Evolutionary conservation across 2,888 invertebrate species (phyloP).

Genomic region (Cephus spinipes): DNA sequence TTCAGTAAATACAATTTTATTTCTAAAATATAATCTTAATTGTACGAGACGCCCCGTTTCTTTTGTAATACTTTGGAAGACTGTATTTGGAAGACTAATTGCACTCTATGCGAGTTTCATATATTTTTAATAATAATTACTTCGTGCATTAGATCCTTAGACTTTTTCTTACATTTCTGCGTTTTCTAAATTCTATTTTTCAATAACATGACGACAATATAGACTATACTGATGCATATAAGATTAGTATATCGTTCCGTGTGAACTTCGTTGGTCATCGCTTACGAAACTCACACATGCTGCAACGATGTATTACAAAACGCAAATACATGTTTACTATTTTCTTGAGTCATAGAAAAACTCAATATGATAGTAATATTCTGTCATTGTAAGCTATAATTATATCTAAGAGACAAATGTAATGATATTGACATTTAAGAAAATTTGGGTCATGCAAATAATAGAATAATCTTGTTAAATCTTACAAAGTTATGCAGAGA

Average conservation of each 20-base stretch:
- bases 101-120: conserved; percentile 13
- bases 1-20: conserved; percentile 56
- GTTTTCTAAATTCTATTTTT: background rate
- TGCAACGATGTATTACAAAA: too few relatives aligned
- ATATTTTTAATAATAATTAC: conserved; percentile 13
- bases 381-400: background rate
- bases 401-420: conserved; percentile 5
- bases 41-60: conserved; percentile 19
- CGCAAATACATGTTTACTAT: background rate
- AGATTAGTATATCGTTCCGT: background rate
- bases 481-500: background rate
- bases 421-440: conserved; percentile 13
- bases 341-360: background rate
- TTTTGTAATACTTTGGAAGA: conserved; percentile 33
- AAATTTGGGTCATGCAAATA: background rate
- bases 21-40: conserved; percentile 45
- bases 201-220: background rate
- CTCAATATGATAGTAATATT: background rate
- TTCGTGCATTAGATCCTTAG: background rate
- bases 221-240: background rate
- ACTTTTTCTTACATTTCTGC: background rate
- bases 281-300: background rate
- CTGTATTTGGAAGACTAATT: conserved; percentile 46
- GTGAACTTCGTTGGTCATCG: background rate
- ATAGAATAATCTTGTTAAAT: background rate